phyloP scores from a whole-genome alignment of 2,797 vertebrate genomes.

The Sebastes itinus region DNA sequence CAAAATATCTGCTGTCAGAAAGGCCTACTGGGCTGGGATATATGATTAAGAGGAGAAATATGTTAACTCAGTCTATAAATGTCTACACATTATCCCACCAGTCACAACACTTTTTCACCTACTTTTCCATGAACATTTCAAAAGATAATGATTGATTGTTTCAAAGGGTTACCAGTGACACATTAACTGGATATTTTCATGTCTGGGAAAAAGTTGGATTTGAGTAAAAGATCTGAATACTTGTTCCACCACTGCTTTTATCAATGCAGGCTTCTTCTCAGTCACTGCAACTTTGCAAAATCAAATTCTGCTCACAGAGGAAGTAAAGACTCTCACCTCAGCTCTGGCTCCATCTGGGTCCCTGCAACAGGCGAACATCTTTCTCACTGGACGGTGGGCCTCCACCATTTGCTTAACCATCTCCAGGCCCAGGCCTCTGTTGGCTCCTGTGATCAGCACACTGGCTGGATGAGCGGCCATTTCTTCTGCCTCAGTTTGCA shows the following conservation, averaged over 20 bases:
- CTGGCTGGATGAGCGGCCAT: constrained; percentile 30
- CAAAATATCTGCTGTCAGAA: too few species aligned
- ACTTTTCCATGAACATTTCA: too few species aligned
- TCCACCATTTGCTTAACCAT: constrained; percentile 61
- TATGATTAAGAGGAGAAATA: too few species aligned
- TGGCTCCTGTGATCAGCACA: constrained; percentile 77
- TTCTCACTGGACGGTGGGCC: neutral
- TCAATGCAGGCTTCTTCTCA: neutral
- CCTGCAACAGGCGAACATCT: constrained; percentile 71
- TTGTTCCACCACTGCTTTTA: neutral
- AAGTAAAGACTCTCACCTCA: constrained; percentile 50
- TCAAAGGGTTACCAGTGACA: too few species aligned
- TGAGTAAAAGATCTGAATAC: neutral
- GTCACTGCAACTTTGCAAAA: neutral
- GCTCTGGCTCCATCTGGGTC: constrained; percentile 30
- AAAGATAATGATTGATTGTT: too few species aligned
- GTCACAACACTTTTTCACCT: too few species aligned
- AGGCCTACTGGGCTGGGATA: too few species aligned
- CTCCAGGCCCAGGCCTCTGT: constrained; percentile 75
- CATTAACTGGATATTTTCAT: too few species aligned
- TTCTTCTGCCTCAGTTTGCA: neutral
- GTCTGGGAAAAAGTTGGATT: too few species aligned
- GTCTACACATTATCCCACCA: too few species aligned
- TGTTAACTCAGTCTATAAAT: too few species aligned
- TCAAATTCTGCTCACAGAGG: neutral